A percentile compares a stretch with the other conserved stretches of the same genome.
Evolutionary conservation across 2,888 invertebrate genomes (phyloP).

Genomic region (Rhabditoides inermis): DNA sequence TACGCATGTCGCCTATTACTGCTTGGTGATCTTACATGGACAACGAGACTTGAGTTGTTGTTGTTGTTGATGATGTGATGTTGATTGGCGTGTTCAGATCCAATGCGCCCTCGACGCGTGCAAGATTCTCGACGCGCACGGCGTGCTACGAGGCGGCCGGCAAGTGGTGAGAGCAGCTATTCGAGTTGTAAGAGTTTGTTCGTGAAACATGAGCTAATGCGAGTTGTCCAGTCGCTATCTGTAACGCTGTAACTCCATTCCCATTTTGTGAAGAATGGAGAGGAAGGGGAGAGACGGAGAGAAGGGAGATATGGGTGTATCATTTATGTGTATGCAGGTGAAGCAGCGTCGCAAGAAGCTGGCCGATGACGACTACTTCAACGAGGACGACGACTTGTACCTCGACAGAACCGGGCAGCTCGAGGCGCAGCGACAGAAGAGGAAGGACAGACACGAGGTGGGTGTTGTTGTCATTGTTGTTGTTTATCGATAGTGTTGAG

Average conservation of each 20-base stretch:
- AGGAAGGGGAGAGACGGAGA: too few species aligned
- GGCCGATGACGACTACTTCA: slow-evolving; percentile 72
- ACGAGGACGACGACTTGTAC: slow-evolving; percentile 89
- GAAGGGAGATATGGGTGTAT: too few species aligned
- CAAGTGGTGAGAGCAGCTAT: slow-evolving; percentile 8
- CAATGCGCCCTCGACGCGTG: slow-evolving; percentile 93
- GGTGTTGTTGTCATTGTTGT: slow-evolving; percentile 11
- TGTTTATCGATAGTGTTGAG: not conserved
- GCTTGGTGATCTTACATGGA: too few species aligned
- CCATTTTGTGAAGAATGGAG: not conserved
- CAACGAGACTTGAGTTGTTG: not conserved
- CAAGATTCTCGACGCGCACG: slow-evolving; percentile 76
- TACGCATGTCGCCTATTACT: too few species aligned
- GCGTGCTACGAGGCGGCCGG: slow-evolving; percentile 61
- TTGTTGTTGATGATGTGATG: not conserved
- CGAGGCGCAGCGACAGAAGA: slow-evolving; percentile 72
- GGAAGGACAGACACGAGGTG: slow-evolving; percentile 61
- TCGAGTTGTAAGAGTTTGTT: not conserved
- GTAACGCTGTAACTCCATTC: not conserved
- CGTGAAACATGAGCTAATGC: too few species aligned
- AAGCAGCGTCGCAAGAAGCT: too few species aligned
- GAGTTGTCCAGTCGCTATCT: not conserved
- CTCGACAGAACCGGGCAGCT: slow-evolving; percentile 86
- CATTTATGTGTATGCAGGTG: too few species aligned
- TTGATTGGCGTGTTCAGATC: slow-evolving; percentile 59